Evolutionary conservation across 2,888 invertebrate genomes (phyloP).

Genomic region (Cephus pygmeus): DNA sequence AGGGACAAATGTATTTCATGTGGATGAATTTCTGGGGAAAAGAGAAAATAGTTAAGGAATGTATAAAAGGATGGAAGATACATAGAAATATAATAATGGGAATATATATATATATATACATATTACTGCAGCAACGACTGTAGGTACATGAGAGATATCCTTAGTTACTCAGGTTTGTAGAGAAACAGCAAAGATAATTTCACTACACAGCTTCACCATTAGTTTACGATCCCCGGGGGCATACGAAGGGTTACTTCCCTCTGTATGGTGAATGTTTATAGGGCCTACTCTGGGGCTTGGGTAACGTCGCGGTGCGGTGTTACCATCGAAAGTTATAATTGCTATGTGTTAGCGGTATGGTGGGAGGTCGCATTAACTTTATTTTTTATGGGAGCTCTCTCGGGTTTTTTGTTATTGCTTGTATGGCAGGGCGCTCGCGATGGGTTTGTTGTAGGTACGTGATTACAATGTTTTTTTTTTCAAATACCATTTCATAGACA

Average conservation of each 20-base stretch:
- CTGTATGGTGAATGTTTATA: constrained; percentile 38
- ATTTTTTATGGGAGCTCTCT: constrained; percentile 2
- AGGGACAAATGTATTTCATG: neutral
- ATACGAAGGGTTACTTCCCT: constrained; percentile 44
- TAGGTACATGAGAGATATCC: constrained; percentile 1
- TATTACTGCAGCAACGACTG: constrained; percentile 7
- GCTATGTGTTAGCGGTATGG: constrained; percentile 31
- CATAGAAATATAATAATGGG: neutral
- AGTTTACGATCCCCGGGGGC: constrained; percentile 59
- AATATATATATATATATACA: neutral
- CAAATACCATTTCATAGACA: neutral
- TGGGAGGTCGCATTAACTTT: constrained; percentile 17
- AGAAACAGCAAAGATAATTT: constrained; percentile 40
- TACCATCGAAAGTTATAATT: constrained; percentile 52
- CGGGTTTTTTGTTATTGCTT: constrained; percentile 22
- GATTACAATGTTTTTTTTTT: neutral
- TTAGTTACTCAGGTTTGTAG: constrained; percentile 14
- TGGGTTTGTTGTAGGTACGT: neutral
- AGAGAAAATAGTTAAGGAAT: neutral
- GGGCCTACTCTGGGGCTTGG: constrained; percentile 39
- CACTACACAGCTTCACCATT: constrained; percentile 50
- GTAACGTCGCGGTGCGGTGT: constrained; percentile 32
- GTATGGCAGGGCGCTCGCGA: neutral
- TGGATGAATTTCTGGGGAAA: constrained; percentile 10
- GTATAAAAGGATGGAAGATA: neutral